phyloP scores from a whole-genome alignment of 2,888 invertebrate species.

The Poecilus cupreus region DNA sequence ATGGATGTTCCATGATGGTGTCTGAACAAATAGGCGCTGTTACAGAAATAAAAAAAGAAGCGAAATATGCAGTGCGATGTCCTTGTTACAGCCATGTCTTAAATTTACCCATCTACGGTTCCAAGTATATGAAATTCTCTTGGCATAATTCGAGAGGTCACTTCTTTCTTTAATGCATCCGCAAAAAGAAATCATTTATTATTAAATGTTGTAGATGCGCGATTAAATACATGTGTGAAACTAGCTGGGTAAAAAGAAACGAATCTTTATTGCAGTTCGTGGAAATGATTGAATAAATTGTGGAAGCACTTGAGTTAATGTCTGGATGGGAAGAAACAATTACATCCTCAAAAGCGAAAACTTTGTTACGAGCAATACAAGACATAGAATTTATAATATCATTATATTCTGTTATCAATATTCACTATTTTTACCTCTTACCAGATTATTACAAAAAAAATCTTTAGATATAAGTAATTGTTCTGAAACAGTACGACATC shows the following conservation, averaged over 20 bases:
- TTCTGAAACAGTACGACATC: neutral
- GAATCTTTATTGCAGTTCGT: neutral
- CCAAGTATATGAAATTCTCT: neutral
- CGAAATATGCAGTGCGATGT: neutral
- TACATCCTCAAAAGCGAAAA: neutral
- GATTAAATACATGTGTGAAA: neutral
- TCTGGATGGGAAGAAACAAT: neutral
- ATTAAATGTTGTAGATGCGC: neutral
- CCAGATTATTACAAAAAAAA: neutral
- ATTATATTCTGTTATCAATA: neutral
- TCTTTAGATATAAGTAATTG: neutral
- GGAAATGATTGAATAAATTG: neutral
- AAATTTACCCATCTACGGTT: neutral
- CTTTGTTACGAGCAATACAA: neutral
- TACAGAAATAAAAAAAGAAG: constrained; percentile 1
- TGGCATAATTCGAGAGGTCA: neutral
- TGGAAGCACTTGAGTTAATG: neutral
- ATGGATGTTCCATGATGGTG: neutral
- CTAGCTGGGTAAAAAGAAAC: neutral
- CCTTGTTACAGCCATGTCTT: neutral
- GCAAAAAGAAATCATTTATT: neutral
- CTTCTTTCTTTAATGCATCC: neutral
- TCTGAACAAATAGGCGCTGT: neutral
- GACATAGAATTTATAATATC: neutral
- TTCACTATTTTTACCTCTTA: neutral